Percentiles rank a stretch among this genome's conserved stretches.
phyloP scores from a whole-genome alignment of 2,797 vertebrate genomes.

The Streptopelia turtur region DNA sequence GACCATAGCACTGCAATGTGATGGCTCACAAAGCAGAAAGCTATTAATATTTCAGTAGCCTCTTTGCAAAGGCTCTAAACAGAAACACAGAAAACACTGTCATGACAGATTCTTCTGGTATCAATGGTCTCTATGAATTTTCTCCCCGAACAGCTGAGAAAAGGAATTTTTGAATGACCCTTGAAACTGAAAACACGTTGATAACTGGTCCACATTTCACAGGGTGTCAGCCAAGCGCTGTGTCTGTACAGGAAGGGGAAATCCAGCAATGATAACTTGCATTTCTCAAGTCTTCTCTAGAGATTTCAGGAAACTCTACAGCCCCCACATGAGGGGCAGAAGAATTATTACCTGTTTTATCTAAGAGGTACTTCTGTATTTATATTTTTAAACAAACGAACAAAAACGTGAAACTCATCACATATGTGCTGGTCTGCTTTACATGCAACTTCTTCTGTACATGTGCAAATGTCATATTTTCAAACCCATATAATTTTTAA shows the following conservation, averaged over 20 bases:
- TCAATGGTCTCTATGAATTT: background rate
- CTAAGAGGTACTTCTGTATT: background rate
- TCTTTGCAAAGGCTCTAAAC: conserved; percentile 18
- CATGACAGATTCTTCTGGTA: background rate
- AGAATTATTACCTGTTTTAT: background rate
- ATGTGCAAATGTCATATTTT: background rate
- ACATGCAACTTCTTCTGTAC: background rate
- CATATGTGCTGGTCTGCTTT: background rate
- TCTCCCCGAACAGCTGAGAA: background rate
- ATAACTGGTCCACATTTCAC: background rate
- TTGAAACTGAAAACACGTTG: background rate
- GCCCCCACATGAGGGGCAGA: background rate
- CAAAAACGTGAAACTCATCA: background rate
- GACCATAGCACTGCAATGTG: background rate
- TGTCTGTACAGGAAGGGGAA: conserved; percentile 46
- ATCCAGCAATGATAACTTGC: conserved; percentile 38
- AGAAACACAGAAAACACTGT: background rate
- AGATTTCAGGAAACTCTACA: conserved; percentile 12
- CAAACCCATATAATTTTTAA: background rate
- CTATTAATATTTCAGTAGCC: conserved; percentile 51
- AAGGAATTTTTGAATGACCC: background rate
- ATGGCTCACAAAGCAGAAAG: conserved; percentile 33
- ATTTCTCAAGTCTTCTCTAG: conserved; percentile 34
- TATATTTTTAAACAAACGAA: background rate
- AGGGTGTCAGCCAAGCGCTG: background rate